Evolutionary conservation across 2,888 invertebrate species (phyloP).

Genomic region (Melinaea marsaeus): DNA sequence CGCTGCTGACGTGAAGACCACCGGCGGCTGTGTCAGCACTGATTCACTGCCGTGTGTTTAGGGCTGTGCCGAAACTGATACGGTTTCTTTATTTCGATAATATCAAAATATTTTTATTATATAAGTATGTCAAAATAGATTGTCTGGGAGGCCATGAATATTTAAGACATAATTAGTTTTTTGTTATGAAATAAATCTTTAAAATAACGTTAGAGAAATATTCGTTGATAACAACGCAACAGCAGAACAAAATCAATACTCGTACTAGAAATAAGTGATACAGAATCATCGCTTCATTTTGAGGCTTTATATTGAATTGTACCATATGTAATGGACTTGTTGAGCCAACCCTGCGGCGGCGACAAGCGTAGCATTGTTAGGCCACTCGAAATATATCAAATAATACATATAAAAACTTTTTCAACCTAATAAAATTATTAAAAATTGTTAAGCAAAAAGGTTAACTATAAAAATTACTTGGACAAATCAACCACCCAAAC

Average conservation of each 20-base stretch:
- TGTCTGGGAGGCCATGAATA: too few species aligned
- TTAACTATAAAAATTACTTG: constrained; percentile 37
- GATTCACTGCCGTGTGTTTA: constrained; percentile 63
- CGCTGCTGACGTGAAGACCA: constrained; percentile 71
- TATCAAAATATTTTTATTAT: not conserved
- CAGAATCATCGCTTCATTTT: constrained; percentile 18
- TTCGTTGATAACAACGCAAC: not conserved
- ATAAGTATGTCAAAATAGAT: too few species aligned
- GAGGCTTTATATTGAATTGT: constrained; percentile 14
- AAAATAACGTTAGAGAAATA: too few species aligned
- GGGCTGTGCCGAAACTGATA: constrained; percentile 46
- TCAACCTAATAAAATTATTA: constrained; percentile 8
- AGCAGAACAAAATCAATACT: constrained; percentile 2
- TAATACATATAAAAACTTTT: constrained; percentile 30
- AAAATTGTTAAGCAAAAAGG: not conserved
- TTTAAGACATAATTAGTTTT: not conserved
- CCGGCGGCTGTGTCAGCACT: constrained; percentile 71
- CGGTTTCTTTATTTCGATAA: not conserved
- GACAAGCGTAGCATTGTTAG: constrained; percentile 78
- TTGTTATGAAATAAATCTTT: not conserved
- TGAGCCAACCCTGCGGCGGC: constrained; percentile 58
- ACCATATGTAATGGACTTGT: constrained; percentile 28
- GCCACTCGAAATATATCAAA: constrained; percentile 70
- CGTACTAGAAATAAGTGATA: constrained; percentile 9
- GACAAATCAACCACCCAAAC: constrained; percentile 41